A percentile compares a stretch with the other conserved stretches of the same genome.
These are phyloP conservation scores for Meloe dianella DNA, from an alignment of 2,888 invertebrate species.

Conservation along the genomic window DNA sequence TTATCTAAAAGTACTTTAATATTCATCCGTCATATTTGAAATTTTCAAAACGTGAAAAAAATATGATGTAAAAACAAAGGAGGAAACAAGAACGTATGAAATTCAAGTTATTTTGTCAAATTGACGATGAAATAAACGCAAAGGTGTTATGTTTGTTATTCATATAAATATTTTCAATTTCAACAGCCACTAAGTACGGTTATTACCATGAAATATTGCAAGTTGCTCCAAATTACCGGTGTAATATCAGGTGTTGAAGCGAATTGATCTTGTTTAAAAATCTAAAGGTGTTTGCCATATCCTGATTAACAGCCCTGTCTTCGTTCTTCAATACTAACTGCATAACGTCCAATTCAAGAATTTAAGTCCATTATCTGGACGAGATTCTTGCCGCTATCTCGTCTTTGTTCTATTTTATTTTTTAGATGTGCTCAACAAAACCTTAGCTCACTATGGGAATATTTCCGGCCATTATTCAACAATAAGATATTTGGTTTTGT, in stretches of 20 bases:
- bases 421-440: slow-evolving; percentile 7
- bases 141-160: background rate
- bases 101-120: background rate
- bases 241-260: slow-evolving; percentile 11
- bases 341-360: slow-evolving; percentile 11
- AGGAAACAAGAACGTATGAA: background rate
- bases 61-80: too few relatives aligned
- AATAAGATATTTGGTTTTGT: slow-evolving; percentile 4
- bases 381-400: slow-evolving; percentile 8
- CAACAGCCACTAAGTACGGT: background rate
- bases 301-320: slow-evolving; percentile 3
- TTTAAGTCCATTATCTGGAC: slow-evolving; percentile 11
- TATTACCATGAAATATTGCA: background rate
- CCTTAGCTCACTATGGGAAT: slow-evolving; percentile 11
- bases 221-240: background rate
- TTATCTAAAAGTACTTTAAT: slow-evolving; percentile 47
- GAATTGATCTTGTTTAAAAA: slow-evolving; percentile 4
- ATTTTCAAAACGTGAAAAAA: background rate
- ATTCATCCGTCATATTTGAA: slow-evolving; percentile 28
- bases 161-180: background rate
- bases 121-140: background rate
- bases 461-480: slow-evolving; percentile 13
- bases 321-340: background rate
- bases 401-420: background rate
- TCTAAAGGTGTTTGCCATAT: slow-evolving; percentile 3